Evolutionary conservation across 2,797 vertebrate genomes (phyloP).

Genomic region (Miichthys miiuy): DNA sequence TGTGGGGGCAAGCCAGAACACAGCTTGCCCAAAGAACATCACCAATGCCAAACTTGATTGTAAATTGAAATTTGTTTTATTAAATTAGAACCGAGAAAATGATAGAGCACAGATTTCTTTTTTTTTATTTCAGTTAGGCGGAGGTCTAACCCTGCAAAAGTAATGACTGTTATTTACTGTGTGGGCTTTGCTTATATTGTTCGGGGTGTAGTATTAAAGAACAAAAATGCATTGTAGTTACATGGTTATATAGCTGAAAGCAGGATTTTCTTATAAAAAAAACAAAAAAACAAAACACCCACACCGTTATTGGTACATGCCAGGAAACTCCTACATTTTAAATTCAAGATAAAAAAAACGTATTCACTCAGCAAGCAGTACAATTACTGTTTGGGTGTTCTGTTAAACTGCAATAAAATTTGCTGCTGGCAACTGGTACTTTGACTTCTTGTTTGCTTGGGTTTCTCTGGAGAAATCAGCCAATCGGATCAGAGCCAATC

Average conservation of each 20-base stretch:
- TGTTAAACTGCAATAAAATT: not conserved
- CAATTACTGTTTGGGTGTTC: not conserved
- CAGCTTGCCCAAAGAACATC: constrained; percentile 19
- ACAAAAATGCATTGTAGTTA: not conserved
- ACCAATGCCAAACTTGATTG: constrained; percentile 26
- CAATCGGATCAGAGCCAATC: constrained; percentile 11
- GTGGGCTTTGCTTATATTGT: not conserved
- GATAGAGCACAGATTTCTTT: not conserved
- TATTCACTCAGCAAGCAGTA: not conserved
- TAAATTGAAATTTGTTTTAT: constrained; percentile 39
- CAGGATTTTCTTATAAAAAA: not conserved
- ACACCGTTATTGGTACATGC: not conserved
- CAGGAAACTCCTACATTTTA: constrained; percentile 3
- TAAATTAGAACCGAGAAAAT: constrained; percentile 30
- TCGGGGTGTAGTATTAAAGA: not conserved
- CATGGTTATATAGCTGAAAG: not conserved
- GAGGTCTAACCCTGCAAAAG: constrained; percentile 8
- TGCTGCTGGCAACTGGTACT: not conserved
- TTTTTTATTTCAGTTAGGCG: constrained; percentile 19
- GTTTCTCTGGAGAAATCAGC: constrained; percentile 16
- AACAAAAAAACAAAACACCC: not conserved
- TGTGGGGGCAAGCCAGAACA: not conserved
- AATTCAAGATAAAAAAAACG: not conserved
- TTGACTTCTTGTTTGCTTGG: not conserved
- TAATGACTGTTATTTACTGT: constrained; percentile 16